Conservation (phyloP, 2,797 vertebrate genomes). For the Xenopus petersii region DNA sequence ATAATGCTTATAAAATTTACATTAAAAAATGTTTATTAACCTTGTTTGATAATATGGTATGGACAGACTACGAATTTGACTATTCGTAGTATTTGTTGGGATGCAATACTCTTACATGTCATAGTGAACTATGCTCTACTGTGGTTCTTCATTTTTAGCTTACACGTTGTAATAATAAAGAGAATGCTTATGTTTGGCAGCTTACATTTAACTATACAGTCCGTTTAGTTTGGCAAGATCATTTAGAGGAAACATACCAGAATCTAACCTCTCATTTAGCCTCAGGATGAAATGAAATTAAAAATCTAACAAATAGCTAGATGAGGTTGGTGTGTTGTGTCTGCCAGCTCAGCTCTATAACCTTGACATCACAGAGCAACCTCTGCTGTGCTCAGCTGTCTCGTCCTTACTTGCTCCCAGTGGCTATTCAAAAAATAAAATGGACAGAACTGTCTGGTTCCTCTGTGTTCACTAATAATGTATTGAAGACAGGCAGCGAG, state of each 20-base stretch:
- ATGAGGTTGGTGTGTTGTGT: neutral
- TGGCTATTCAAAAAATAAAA: neutral
- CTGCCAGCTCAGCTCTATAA: conserved; percentile 3
- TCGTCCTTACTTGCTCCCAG: neutral
- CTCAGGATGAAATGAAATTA: conserved; percentile 4
- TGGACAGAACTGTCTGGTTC: neutral
- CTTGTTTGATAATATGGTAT: too few relatives aligned
- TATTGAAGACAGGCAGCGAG: too few relatives aligned
- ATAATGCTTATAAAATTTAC: too few relatives aligned
- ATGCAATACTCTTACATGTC: too few relatives aligned
- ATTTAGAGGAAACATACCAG: conserved; percentile 2
- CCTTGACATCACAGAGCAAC: conserved; percentile 6
- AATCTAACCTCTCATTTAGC: conserved; percentile 10
- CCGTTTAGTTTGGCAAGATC: conserved; percentile 56
- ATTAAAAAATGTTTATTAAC: too few relatives aligned
- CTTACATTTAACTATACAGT: conserved; percentile 53
- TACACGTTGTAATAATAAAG: neutral
- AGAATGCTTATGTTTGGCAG: neutral
- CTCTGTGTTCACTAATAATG: neutral
- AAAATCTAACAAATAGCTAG: neutral
- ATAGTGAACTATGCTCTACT: too few relatives aligned
- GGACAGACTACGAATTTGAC: too few relatives aligned
- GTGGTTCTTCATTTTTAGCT: too few relatives aligned
- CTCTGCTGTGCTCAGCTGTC: too few relatives aligned
- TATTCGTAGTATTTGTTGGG: too few relatives aligned